Conservation (phyloP, 1,140 invertebrate genomes). For the Lanistes nyassanus region DNA sequence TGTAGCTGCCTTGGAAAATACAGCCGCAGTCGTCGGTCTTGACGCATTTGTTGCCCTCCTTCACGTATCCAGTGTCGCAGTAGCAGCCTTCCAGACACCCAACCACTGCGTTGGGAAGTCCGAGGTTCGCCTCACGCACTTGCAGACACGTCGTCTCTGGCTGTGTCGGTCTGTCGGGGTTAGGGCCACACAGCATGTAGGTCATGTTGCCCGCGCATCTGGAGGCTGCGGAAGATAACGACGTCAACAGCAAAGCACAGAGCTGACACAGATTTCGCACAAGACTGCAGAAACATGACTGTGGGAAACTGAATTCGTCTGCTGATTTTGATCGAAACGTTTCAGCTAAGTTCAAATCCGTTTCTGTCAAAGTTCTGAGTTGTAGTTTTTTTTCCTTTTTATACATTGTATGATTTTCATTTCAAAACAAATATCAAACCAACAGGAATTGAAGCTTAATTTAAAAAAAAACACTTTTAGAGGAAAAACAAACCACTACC, state of each 20-base stretch:
- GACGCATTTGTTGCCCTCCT: constrained; percentile 29
- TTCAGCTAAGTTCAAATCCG: background rate
- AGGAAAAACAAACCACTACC: background rate
- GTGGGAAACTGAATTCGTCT: background rate
- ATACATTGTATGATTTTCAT: background rate
- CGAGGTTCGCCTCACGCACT: background rate
- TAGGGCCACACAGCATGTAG: constrained; percentile 27
- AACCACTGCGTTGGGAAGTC: background rate
- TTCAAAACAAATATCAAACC: background rate
- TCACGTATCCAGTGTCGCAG: constrained; percentile 28
- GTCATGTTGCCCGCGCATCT: constrained; percentile 29
- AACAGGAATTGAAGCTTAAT: background rate
- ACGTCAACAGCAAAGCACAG: background rate
- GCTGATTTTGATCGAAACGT: too few relatives aligned
- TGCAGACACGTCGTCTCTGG: background rate
- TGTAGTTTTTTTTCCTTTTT: too few relatives aligned
- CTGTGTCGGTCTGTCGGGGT: constrained; percentile 1
- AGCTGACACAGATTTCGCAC: too few relatives aligned
- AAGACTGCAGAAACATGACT: background rate
- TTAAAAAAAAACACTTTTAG: background rate
- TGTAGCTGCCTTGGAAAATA: constrained; percentile 21
- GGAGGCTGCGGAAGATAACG: constrained; percentile 10
- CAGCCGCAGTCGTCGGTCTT: constrained; percentile 34
- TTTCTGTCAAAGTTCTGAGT: background rate
- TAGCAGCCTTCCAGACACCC: constrained; percentile 34